Percentiles rank a stretch among this genome's conserved stretches.
Conservation (phyloP, 2,888 invertebrate genomes). For the Chirona hameri region DNA sequence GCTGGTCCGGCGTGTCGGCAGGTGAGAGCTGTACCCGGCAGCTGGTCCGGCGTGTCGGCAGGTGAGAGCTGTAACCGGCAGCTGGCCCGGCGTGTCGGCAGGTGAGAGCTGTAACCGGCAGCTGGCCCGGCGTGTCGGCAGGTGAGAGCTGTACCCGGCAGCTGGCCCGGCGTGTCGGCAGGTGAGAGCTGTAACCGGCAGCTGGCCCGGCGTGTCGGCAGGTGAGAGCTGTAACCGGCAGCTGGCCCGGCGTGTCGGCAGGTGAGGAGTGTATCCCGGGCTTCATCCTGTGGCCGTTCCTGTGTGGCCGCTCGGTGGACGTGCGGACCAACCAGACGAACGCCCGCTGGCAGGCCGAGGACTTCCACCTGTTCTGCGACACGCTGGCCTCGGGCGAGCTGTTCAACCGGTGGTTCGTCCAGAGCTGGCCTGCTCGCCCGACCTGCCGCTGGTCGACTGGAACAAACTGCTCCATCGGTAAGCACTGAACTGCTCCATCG, state of each 20-base stretch:
- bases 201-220: not conserved
- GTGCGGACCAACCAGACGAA: constrained; percentile 3
- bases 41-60: no score
- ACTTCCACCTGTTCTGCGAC: constrained; percentile 29
- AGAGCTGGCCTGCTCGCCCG: not conserved
- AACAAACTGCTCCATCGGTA: not conserved
- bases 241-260: not conserved
- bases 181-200: no score
- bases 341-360: not conserved
- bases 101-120: no score
- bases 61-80: no score
- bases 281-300: constrained; percentile 23
- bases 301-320: constrained; percentile 25
- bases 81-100: no score
- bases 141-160: no score
- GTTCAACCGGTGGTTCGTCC: not conserved
- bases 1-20: no score
- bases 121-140: no score
- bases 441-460: constrained; percentile 5
- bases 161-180: no score
- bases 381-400: constrained; percentile 9
- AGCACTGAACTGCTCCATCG: not conserved
- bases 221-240: not conserved
- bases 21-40: no score
- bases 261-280: not conserved